These are phyloP conservation scores for Ptilorrhoa leucosticta DNA, from an alignment of 2,113 vertebrate species.

Conservation along the genomic window DNA sequence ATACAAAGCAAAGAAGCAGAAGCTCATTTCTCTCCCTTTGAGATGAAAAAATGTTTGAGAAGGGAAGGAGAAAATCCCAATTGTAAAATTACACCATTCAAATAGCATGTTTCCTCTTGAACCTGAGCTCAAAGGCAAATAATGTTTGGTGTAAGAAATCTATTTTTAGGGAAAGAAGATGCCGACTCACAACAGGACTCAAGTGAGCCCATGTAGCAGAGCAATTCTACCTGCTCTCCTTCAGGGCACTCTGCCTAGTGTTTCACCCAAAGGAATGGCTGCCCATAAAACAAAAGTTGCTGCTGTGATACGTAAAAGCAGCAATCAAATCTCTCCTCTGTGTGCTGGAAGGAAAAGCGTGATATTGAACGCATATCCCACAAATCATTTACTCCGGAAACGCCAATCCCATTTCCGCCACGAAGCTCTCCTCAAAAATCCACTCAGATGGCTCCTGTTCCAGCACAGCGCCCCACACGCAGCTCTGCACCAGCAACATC, in stretches of 20 bases:
- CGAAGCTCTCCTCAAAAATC: background rate
- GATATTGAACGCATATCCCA: background rate
- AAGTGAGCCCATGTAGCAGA: background rate
- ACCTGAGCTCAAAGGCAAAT: background rate
- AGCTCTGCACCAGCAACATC: background rate
- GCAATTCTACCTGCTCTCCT: background rate
- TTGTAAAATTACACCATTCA: background rate
- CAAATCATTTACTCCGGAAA: background rate
- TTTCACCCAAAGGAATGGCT: background rate
- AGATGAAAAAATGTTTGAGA: background rate
- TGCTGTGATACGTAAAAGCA: background rate
- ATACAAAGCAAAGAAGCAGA: background rate
- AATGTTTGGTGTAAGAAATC: background rate
- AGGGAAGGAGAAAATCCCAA: background rate
- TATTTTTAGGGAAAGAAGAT: background rate
- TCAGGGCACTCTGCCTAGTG: background rate
- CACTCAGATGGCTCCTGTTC: background rate
- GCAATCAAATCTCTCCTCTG: background rate
- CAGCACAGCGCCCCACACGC: background rate
- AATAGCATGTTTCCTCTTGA: background rate
- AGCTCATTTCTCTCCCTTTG: background rate
- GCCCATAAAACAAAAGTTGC: background rate
- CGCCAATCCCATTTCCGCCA: background rate
- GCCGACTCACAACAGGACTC: background rate
- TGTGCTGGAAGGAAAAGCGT: background rate